A percentile compares a stretch with the other conserved stretches of the same genome.
phyloP scores from a whole-genome alignment of 2,797 vertebrate species.

The Tangara arthus region DNA sequence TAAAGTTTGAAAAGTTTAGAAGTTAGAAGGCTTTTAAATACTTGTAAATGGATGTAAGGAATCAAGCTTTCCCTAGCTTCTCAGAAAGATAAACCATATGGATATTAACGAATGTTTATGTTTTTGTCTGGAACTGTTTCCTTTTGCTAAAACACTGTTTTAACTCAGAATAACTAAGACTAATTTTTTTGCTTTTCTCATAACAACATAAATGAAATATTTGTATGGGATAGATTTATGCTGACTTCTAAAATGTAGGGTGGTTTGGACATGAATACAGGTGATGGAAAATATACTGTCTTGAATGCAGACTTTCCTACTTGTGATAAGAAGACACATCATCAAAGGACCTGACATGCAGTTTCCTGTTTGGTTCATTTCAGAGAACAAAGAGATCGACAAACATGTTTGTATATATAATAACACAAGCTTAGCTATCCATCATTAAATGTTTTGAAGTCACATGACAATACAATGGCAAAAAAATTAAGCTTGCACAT shows the following conservation, averaged over 20 bases:
- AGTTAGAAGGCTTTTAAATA: background rate
- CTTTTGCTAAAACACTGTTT: background rate
- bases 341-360: background rate
- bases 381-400: background rate
- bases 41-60: background rate
- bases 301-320: background rate
- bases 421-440: background rate
- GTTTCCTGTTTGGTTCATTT: constrained; percentile 47
- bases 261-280: background rate
- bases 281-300: background rate
- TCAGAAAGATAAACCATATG: background rate
- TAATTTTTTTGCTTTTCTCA: background rate
- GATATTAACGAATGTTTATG: background rate
- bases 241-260: background rate
- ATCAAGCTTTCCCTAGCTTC: background rate
- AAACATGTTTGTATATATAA: background rate
- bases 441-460: background rate
- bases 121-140: constrained; percentile 1
- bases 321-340: background rate
- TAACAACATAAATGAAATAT: background rate
- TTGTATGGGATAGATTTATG: background rate
- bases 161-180: background rate
- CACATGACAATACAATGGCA: background rate
- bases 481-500: background rate
- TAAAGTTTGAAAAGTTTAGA: background rate